Evolutionary conservation across 2,113 vertebrate species (phyloP).

Genomic region (Gracilinanus agilis): DNA sequence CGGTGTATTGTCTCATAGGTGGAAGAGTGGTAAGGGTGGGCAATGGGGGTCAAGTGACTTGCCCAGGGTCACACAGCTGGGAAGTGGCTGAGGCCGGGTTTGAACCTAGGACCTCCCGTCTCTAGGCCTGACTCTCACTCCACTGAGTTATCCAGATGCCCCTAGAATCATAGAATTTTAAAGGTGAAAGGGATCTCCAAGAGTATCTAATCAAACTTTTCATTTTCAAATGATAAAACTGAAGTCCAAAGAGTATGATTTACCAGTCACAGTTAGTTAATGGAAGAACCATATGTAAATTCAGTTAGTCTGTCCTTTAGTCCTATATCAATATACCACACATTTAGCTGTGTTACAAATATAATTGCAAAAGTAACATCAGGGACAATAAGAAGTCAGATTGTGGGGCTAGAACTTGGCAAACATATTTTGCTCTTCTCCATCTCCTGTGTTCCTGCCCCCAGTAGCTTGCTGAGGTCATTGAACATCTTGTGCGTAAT

Average conservation of each 20-base stretch:
- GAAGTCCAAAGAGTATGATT: neutral
- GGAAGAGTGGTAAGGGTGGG: no score
- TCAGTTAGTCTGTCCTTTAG: neutral
- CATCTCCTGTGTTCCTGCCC: rapidly evolving
- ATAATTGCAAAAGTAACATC: neutral
- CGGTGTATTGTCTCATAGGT: no score
- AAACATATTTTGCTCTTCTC: neutral
- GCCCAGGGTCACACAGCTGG: no score
- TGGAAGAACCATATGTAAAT: neutral
- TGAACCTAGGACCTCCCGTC: no score
- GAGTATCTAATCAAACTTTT: neutral
- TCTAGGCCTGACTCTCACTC: no score
- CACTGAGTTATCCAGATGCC: no score
- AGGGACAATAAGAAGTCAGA: neutral
- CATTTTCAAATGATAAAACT: constrained; percentile 4
- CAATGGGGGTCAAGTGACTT: no score
- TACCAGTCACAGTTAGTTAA: neutral
- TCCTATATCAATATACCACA: neutral
- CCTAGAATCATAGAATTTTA: neutral
- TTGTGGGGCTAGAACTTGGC: neutral
- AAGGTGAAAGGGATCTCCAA: neutral
- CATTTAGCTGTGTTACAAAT: neutral
- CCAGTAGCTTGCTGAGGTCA: neutral
- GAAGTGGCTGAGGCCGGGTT: no score
- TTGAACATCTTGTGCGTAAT: neutral